Evolutionary conservation across 2,113 vertebrate genomes (phyloP), one percentile per base, ranked within the genome.

Genomic region (Nesogale talazaci): DNA sequence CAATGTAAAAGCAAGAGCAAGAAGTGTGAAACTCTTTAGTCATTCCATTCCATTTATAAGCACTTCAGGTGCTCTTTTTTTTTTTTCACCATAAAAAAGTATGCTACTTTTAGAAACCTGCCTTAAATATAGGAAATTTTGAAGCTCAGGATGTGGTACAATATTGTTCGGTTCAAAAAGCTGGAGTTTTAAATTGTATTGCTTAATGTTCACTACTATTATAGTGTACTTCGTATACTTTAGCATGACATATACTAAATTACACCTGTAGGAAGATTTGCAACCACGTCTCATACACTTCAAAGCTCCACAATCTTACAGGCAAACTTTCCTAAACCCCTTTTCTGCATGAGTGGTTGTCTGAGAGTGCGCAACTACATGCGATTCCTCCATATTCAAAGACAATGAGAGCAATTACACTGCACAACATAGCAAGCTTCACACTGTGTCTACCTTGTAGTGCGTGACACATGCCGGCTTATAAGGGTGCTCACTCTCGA

Each of bases 401-500:
- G 65, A 56, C 10, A 88, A 65, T 31, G 86, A 46, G 65, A 94
- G 69, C 84, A 56, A 40, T 20, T 76, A 77, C 14, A 76, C 56
- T 74, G 80, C 1, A 81, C 27, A 81, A 83, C 52, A 82, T 19
- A 77, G 78, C 42, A 75, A 79, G 42, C 34, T 88, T 90, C 89
- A 81, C 46, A 0, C 0, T n/a, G 52, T 4, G 23, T 96, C 74
- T 95, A 99, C 99, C 99, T 99, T 99, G 95, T 99, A 99, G 90
- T 99, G 99, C 0, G 98, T 99, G 94, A 99, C 99, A 78, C 98
- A 98, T 20, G 99, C 98, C 94, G 99, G 99, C 94, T 99, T 99
- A 93, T 99, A 99, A 1, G 99, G 99, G 94, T 99, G 99, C 77
- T 99, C 99, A 63, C 99, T 99, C 97, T 99, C 99, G 56, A 99